Conservation (phyloP, 2,888 invertebrate species). For the Sesia bembeciformis region DNA sequence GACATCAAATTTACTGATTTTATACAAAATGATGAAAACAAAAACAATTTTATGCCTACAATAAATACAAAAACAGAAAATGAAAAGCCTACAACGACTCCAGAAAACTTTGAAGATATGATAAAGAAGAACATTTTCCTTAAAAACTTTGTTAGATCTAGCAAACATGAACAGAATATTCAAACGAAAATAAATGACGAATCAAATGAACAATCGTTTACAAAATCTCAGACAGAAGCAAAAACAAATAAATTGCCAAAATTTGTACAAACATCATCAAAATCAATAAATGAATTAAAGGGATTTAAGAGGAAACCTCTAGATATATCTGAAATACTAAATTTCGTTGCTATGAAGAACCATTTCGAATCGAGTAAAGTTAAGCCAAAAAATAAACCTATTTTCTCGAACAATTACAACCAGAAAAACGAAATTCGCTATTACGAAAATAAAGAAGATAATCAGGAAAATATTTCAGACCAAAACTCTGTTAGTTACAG, state of each 20-base stretch:
- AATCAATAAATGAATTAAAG: constrained; percentile 36
- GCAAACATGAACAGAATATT: constrained; percentile 17
- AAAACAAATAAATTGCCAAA: constrained; percentile 38
- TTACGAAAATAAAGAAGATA: constrained; percentile 20
- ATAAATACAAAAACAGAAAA: constrained; percentile 14
- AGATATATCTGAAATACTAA: constrained; percentile 47
- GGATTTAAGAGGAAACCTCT: constrained; percentile 32
- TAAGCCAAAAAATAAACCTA: constrained; percentile 31
- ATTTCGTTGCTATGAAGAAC: constrained; percentile 49
- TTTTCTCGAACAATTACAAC: constrained; percentile 20
- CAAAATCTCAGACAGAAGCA: constrained; percentile 22
- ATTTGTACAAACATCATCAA: constrained; percentile 29
- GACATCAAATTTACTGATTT: constrained; percentile 26
- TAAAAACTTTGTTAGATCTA: constrained; percentile 36
- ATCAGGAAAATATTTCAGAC: constrained; percentile 12
- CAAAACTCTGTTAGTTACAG: constrained; percentile 23
- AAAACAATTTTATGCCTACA: constrained; percentile 29
- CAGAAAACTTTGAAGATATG: constrained; percentile 28
- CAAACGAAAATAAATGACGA: constrained; percentile 13
- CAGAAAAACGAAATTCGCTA: constrained; percentile 28
- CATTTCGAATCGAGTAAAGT: constrained; percentile 55
- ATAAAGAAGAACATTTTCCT: constrained; percentile 52
- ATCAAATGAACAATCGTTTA: constrained; percentile 8
- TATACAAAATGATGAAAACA: constrained; percentile 20
- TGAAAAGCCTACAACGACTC: constrained; percentile 14